Evolutionary conservation across 2,797 vertebrate genomes (phyloP).

Genomic region (Paramormyrops hopkinsi): DNA sequence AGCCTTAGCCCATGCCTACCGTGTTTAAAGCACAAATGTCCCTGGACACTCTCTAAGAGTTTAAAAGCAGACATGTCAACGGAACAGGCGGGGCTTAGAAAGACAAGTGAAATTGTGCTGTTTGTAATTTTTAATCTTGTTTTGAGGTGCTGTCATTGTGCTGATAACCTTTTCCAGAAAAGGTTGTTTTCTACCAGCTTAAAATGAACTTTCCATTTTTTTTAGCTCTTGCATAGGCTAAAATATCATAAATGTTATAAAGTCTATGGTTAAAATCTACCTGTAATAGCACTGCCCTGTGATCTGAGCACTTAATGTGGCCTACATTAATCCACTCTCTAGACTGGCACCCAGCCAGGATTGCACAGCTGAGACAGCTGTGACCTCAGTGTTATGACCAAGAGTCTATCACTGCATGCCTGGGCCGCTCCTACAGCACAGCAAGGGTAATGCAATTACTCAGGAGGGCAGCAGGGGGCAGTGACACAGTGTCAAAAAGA

Average conservation of each 20-base stretch:
- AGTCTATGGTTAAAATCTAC: background rate
- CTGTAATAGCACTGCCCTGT: background rate
- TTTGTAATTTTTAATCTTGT: background rate
- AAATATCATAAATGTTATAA: background rate
- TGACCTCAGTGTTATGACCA: background rate
- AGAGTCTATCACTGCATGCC: background rate
- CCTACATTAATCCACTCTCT: background rate
- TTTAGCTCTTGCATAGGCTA: background rate
- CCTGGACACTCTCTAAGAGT: slow-evolving; percentile 12
- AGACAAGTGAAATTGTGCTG: background rate
- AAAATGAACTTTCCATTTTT: background rate
- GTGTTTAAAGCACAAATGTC: slow-evolving; percentile 27
- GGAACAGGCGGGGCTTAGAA: background rate
- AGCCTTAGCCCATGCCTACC: slow-evolving; percentile 10
- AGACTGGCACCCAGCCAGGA: background rate
- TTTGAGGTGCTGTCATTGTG: background rate
- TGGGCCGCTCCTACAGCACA: slow-evolving; percentile 12
- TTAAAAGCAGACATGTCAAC: slow-evolving; percentile 5
- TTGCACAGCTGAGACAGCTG: background rate
- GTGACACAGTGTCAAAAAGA: slow-evolving; percentile 9
- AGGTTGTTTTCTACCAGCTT: background rate
- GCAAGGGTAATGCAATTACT: slow-evolving; percentile 26
- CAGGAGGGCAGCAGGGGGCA: slow-evolving; percentile 15
- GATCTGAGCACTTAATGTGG: background rate
- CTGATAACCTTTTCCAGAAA: background rate